Base-by-base conservation (phyloP, 2,888 invertebrate genomes). In the Lasioglossum oenotherae region DNA sequence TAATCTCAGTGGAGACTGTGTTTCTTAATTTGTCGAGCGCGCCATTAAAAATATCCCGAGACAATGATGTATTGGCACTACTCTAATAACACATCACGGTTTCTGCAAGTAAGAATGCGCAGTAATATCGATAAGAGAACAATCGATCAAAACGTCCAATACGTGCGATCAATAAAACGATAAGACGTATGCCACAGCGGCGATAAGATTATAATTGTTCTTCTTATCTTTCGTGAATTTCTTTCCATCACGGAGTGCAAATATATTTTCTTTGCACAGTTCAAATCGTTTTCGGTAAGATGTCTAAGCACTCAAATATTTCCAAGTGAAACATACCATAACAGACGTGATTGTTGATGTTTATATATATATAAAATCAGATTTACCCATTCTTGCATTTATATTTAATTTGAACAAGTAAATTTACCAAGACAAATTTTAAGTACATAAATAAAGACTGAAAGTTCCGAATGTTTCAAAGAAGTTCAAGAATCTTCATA, bases 41-140 rank as follows among this genome's bases (percentile, higher is more conserved):
- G 53, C 1, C 1, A 6, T 19, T 16, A 38, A 27, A 64, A 38
- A 41, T 71, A 16, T 69, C n/a, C 35, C 31, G 72, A 67, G 41
- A 71, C 41, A 71, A 71, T 71, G 41, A 46, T 31, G n/a, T 53
- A 74, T 69, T 35, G 19, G 14, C 10, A 16, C 57, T 27, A 6
- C 4, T 69, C 46, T 38, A 19, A 82, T 46, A 57, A 69, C 19
- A 69, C 46, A 31, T 53, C 44, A 8, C 5, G 6, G 60, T 71
- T 81, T 44, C 8, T 35, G 44, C 12, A 53, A 44, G 38, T 27
- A 69, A 44, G 80, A 82, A 80, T 44, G 72, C 64, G 64, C 72
- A 72, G 46, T 80, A 79, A 64, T 6, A 53, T 19, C 60, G 78
- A 78, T 72, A 83, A 78, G 35, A 31, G 75, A 73, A 73, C 78